Evolutionary conservation across 2,888 invertebrate species (phyloP).

Genomic region (Chrysotoxum bicinctum): DNA sequence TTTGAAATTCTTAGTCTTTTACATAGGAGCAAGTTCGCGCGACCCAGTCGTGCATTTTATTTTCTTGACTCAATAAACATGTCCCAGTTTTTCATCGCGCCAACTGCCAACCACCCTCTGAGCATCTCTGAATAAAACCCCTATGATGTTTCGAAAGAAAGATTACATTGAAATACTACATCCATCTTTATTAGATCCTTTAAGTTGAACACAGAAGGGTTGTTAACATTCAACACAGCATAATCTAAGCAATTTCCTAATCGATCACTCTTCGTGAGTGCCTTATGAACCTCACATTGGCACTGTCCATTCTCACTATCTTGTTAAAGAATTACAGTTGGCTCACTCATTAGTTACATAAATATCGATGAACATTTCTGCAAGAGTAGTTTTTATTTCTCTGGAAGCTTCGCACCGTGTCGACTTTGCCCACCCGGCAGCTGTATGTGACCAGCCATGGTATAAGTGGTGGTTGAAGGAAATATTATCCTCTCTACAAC

Average conservation of each 20-base stretch:
- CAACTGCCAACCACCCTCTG: no score
- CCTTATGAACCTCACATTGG: background rate
- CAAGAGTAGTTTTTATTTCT: conserved; percentile 9
- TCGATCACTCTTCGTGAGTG: background rate
- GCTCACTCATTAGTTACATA: conserved; percentile 34
- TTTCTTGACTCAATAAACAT: no score
- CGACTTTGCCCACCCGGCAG: background rate
- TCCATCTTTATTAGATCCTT: background rate
- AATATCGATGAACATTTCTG: conserved; percentile 21
- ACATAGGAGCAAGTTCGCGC: no score
- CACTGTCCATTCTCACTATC: background rate
- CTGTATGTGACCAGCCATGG: background rate
- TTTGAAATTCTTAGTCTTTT: no score
- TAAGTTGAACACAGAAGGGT: background rate
- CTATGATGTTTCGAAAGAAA: background rate
- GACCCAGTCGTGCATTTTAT: no score
- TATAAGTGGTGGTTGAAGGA: conserved; percentile 17
- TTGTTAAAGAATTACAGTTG: conserved; percentile 4
- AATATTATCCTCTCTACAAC: conserved; percentile 39
- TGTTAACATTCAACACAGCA: background rate
- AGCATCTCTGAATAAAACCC: background rate
- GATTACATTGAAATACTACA: background rate
- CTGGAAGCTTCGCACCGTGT: background rate
- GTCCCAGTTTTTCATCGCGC: no score
- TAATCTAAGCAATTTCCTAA: conserved; percentile 12